Base-by-base conservation (phyloP, 2,888 invertebrate genomes). In the Amphipoea lucens region DNA sequence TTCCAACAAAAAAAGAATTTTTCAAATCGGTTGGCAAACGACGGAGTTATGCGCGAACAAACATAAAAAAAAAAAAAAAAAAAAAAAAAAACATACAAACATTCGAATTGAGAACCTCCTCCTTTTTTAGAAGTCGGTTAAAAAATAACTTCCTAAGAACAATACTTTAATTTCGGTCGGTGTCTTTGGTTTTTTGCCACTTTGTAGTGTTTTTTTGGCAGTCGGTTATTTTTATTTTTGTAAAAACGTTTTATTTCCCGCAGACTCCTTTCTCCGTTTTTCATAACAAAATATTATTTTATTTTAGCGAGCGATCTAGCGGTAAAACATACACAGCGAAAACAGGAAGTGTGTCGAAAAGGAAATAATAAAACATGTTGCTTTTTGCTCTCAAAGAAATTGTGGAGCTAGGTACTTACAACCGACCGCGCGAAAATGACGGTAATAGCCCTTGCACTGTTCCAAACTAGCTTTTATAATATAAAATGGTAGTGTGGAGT, bases 331-430 rank as follows among this genome's bases (percentile, higher is more conserved):
- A 62, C 54, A 76, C 74, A 67, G 68, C 74, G 79, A 78, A 86
- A 82, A 84, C 84, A 85, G 84, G 83, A 84, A 85, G 77, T 73
- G 69, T 74, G 80, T 66, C 23, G 72, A 76, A 87, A 87, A 80
- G 90, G 89, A 92, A 91, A 92, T 91, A 91, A 92, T 92, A 92
- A 91, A 92, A 90, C 87, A 87, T 81, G 77, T 82, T 76, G 72
- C 72, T 48, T 78, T 74, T 73, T 42, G 73, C 48, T 67, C 71
- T 86, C 76, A 79, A 85, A 86, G 81, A 84, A 81, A 82, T 75
- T 76, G 67, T 73, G 69, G 40, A 36, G 2, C 9, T 48, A 1
- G 48, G 48, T 45, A 45, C 45, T 11, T 71, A 17, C 42, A 66
- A 51, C 70, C 60, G 78, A 69, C 68, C 69, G 72, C 74, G 75